Evolutionary conservation across 64 coral and sea anemone genomes (phyloP).

Genomic region (Montipora efflorescens): DNA sequence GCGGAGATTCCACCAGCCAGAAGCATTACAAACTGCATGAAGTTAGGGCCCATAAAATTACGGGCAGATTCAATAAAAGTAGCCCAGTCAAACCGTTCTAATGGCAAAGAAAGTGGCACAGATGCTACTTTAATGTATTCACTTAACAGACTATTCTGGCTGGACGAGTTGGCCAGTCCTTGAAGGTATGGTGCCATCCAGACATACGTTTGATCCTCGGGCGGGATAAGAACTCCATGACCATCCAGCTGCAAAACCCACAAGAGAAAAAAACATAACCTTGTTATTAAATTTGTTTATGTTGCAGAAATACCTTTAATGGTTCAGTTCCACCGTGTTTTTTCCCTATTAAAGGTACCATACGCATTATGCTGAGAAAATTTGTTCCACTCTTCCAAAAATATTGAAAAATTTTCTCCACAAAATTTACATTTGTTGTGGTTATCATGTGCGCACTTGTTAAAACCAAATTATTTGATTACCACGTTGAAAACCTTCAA

Average conservation of each 20-base stretch:
- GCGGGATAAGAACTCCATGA: constrained; percentile 1
- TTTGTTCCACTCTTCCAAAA: too few species aligned
- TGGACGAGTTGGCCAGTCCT: background rate
- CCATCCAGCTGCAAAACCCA: constrained; percentile 22
- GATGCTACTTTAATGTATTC: background rate
- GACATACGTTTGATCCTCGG: background rate
- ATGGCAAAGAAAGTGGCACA: background rate
- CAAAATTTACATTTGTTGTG: too few species aligned
- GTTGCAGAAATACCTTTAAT: too few species aligned
- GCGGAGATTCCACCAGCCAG: constrained; percentile 13
- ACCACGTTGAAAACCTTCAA: too few species aligned
- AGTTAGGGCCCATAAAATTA: constrained; percentile 21
- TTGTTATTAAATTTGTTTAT: too few species aligned
- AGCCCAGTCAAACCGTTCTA: background rate
- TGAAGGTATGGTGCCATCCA: constrained; percentile 50
- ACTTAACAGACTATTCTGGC: background rate
- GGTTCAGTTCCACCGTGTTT: too few species aligned
- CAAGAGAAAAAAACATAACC: constrained; percentile 17
- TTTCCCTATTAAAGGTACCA: too few species aligned
- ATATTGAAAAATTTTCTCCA: too few species aligned
- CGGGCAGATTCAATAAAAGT: constrained; percentile 7
- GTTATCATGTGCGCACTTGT: too few species aligned
- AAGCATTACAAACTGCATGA: constrained; percentile 39
- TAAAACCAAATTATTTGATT: too few species aligned
- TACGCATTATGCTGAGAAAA: too few species aligned